Base-by-base conservation (phyloP, 2,888 invertebrate species). In the Micoletzkya japonica region DNA sequence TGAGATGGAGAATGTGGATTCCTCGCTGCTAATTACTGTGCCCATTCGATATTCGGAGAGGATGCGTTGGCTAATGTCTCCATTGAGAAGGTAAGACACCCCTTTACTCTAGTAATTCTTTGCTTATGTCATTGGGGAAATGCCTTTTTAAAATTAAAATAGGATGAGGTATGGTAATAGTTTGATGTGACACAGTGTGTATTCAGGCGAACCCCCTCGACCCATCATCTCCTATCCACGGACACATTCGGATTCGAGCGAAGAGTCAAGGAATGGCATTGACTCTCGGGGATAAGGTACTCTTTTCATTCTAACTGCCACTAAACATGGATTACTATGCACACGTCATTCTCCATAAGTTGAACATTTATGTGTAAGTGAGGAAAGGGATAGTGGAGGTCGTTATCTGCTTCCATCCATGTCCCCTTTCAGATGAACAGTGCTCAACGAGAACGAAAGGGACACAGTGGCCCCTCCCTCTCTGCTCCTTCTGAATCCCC, bases 181-280 rank as follows among this genome's bases (percentile, higher is more conserved):
- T n/a, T n/a, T n/a, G n/a, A n/a, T n/a, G n/a, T n/a, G n/a, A n/a
- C n/a, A n/a, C 20, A 44, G 20, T 44, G n/a, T 24, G 24, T 24
- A 20, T 49, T 14, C 37, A 2, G 49, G 71, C 87, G 26, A 77
- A 85, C 1, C 86, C 86, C 36, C 78, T 86, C 69, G 87, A 76
- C 74, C 81, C 83, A 7, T 90, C 91, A 82, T 91, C 93, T 54
- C 91, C 95, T 67, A 96, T 98, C 24, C 92, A 92, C 24, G 98
- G 98, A 0, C 97, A 98, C 87, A 95, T 99, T 86, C 90, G 98
- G 79, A 97, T 98, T 81, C 90, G 98, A 75, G 97, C 98, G 73
- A 99, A 98, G 89, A 96, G 94, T 86, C 97, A 97, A 91, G 98
- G 98, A 73, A 98, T 98, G 97, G 98, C 98, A 4, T 89, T 98